Conservation (phyloP, 2,888 invertebrate genomes). For the Sisyra nigra region DNA sequence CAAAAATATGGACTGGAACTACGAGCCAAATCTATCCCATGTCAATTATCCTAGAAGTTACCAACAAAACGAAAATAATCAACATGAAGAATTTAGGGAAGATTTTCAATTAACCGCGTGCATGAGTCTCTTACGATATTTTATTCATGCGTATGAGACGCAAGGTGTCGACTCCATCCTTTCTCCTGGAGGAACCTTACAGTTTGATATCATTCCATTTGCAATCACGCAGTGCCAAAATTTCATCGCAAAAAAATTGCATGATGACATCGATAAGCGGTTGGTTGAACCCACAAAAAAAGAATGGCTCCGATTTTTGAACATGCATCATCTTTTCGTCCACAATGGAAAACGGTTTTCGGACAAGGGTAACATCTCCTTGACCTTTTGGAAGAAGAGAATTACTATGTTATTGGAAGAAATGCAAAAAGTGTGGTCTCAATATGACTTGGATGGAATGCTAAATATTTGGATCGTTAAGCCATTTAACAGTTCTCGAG, state of each 20-base stretch:
- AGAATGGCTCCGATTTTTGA: conserved; percentile 53
- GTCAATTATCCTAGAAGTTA: conserved; percentile 80
- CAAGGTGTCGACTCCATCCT: conserved; percentile 33
- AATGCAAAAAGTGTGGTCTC: conserved; percentile 40
- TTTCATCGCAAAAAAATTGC: conserved; percentile 42
- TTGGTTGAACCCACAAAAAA: conserved; percentile 25
- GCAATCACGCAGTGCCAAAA: conserved; percentile 55
- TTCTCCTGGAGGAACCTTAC: conserved; percentile 33
- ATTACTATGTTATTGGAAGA: conserved; percentile 40
- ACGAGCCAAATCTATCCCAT: conserved; percentile 61
- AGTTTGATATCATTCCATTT: conserved; percentile 43
- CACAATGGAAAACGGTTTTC: conserved; percentile 35
- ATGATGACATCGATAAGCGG: conserved; percentile 48
- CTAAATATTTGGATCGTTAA: conserved; percentile 85
- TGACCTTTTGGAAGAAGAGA: conserved; percentile 23
- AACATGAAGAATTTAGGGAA: conserved; percentile 39
- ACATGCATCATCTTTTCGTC: conserved; percentile 45
- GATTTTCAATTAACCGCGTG: conserved; percentile 71
- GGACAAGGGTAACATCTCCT: conserved; percentile 21
- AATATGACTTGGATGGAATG: conserved; percentile 56
- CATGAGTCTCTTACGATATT: conserved; percentile 54
- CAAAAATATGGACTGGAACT: conserved; percentile 70
- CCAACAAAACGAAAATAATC: conserved; percentile 23
- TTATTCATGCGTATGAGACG: conserved; percentile 24
- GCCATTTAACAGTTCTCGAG: conserved; percentile 67